Conservation (phyloP, 2,888 invertebrate species). For the Trachelus iudaicus region DNA sequence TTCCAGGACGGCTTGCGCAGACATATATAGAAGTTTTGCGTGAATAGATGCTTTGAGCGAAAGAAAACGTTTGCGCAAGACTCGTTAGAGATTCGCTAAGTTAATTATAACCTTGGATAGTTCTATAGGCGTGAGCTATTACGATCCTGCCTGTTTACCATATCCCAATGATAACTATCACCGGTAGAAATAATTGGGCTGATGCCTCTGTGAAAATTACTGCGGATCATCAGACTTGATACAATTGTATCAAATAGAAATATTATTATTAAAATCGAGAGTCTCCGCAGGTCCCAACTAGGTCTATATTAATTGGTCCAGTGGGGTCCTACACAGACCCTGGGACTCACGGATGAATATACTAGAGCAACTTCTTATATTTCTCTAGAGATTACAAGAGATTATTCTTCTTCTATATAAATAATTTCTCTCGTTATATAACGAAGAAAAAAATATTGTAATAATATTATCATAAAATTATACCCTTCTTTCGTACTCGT, state of each 20-base stretch:
- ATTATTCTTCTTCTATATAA: background rate
- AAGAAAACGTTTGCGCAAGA: conserved; percentile 12
- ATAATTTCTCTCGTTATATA: background rate
- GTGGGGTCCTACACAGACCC: background rate
- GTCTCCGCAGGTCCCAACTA: background rate
- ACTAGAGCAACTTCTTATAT: background rate
- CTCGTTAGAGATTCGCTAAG: conserved; percentile 14
- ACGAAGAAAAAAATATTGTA: too few species aligned
- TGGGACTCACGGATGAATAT: background rate
- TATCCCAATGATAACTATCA: background rate
- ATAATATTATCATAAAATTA: too few species aligned
- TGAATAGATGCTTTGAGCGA: background rate
- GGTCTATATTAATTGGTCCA: background rate
- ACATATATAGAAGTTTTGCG: conserved; percentile 15
- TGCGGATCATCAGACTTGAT: background rate
- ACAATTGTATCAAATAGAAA: background rate
- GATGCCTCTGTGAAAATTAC: background rate
- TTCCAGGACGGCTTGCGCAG: conserved; percentile 7
- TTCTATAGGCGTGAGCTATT: background rate
- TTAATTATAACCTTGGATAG: background rate
- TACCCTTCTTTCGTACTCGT: too few species aligned
- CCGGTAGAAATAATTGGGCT: background rate
- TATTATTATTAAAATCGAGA: background rate
- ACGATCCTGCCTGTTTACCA: background rate
- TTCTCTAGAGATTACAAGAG: background rate